Conservation (phyloP, 2,113 vertebrate genomes). For the Silurus glanis region DNA sequence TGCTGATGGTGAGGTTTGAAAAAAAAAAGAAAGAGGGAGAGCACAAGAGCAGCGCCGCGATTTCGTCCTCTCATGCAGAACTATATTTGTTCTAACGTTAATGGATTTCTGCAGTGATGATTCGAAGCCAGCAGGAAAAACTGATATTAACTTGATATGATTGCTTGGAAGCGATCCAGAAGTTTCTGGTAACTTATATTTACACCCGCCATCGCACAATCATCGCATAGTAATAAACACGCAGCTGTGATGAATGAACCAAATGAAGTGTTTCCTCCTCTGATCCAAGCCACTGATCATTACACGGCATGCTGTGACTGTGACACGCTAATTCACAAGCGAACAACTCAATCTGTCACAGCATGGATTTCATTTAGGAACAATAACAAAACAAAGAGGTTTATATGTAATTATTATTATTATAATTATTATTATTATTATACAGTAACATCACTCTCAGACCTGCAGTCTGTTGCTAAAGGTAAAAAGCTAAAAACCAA, state of each 20-base stretch:
- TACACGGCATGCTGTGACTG: constrained; percentile 30
- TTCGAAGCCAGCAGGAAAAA: not conserved
- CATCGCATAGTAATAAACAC: constrained; percentile 28
- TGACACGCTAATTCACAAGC: constrained; percentile 31
- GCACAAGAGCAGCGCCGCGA: constrained; percentile 17
- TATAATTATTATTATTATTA: too few species aligned
- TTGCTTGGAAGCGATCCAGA: constrained; percentile 14
- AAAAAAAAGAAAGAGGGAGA: constrained; percentile 22
- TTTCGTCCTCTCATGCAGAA: constrained; percentile 1
- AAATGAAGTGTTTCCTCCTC: constrained; percentile 55
- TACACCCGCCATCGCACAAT: not conserved
- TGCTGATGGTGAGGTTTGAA: constrained; percentile 41
- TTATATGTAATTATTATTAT: not conserved
- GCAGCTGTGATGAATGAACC: constrained; percentile 48
- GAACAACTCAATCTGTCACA: constrained; percentile 54
- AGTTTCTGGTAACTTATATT: constrained; percentile 4
- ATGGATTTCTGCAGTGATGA: constrained; percentile 1
- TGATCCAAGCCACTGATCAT: constrained; percentile 52
- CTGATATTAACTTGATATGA: not conserved
- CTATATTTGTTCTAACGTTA: constrained; percentile 11
- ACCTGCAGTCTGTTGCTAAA: not conserved
- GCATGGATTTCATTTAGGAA: constrained; percentile 4
- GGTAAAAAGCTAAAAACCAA: not conserved
- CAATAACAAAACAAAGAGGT: constrained; percentile 1
- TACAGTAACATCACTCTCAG: not conserved